Conservation (phyloP, 2,888 invertebrate genomes). For the Sinhomidia bicolor region DNA sequence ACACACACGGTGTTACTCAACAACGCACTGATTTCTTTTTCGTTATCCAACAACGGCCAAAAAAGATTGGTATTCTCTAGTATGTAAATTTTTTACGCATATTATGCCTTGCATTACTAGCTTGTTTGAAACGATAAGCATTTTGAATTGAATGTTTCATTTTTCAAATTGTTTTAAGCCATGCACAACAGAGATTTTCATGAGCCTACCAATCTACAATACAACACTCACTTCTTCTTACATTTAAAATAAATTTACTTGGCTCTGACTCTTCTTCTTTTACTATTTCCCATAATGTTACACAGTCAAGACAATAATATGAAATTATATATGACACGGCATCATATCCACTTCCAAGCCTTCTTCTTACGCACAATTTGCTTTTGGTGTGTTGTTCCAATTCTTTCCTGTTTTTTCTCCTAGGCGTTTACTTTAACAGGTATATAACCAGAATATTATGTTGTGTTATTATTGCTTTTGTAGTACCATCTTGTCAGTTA, state of each 20-base stretch:
- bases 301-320: no score
- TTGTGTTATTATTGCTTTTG: neutral
- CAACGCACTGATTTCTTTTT: neutral
- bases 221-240: neutral
- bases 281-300: no score
- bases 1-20: slow-evolving; percentile 5
- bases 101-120: neutral
- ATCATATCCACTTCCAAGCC: slow-evolving; percentile 4
- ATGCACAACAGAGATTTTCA: slow-evolving; percentile 64
- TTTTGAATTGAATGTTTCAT: slow-evolving; percentile 42
- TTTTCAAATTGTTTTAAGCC: slow-evolving; percentile 42
- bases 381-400: neutral
- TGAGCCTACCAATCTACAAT: slow-evolving; percentile 47
- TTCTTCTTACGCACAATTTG: slow-evolving; percentile 31
- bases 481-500: slow-evolving; percentile 9
- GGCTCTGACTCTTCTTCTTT: no score
- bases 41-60: slow-evolving; percentile 23
- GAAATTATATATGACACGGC: neutral
- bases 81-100: slow-evolving; percentile 12
- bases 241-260: slow-evolving; percentile 21
- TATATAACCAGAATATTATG: no score
- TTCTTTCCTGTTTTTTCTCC: neutral
- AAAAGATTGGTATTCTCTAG: neutral
- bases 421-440: neutral
- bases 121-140: neutral